Conservation (phyloP, 2,888 invertebrate genomes). For the Thereva nobilitata region DNA sequence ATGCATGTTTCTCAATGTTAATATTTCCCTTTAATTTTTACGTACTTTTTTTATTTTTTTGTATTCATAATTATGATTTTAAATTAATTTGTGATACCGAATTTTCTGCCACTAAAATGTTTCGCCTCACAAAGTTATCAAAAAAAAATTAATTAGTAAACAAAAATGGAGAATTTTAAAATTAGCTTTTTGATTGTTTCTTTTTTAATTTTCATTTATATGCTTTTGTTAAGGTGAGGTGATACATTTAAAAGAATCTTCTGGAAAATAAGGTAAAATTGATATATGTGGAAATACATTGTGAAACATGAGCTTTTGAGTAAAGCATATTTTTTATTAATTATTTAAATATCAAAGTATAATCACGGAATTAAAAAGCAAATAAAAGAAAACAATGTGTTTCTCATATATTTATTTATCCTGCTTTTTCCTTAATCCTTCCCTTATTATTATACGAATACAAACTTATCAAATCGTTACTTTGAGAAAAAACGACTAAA, state of each 20-base stretch:
- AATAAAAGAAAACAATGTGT: constrained; percentile 48
- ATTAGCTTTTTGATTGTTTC: neutral
- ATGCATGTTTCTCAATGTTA: constrained; percentile 60
- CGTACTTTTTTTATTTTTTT: constrained; percentile 43
- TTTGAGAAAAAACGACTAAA: constrained; percentile 34
- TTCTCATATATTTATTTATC: constrained; percentile 49
- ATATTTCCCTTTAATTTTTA: constrained; percentile 47
- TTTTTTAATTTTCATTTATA: neutral
- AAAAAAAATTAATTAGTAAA: neutral
- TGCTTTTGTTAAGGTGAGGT: constrained; percentile 51
- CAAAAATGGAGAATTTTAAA: neutral
- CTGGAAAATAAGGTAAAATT: constrained; percentile 59
- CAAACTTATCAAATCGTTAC: constrained; percentile 20
- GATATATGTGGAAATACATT: constrained; percentile 56
- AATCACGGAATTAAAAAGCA: constrained; percentile 31
- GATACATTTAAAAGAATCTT: constrained; percentile 55
- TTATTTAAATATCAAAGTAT: constrained; percentile 41
- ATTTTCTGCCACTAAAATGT: constrained; percentile 55
- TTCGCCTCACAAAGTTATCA: constrained; percentile 55
- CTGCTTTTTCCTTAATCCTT: constrained; percentile 43
- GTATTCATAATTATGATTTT: constrained; percentile 37
- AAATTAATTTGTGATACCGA: constrained; percentile 56
- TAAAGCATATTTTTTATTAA: constrained; percentile 36
- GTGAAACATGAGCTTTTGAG: constrained; percentile 56
- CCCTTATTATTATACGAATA: constrained; percentile 18